phyloP scores from a whole-genome alignment of 23 tunicate species.

The Clavelina lepadiformis region DNA sequence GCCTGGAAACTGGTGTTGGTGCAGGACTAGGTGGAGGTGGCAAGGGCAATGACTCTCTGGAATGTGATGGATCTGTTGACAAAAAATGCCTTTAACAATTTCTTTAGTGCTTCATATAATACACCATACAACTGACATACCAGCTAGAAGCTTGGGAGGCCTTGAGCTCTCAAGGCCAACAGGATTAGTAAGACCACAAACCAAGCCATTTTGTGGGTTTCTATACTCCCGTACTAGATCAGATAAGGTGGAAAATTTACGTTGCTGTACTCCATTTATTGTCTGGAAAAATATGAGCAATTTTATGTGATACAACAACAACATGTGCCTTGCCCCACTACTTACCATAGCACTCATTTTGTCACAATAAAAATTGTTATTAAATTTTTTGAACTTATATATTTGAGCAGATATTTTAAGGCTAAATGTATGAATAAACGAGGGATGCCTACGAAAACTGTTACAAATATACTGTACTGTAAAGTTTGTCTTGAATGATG shows the following conservation, averaged over 20 bases:
- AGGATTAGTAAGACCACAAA: conserved; percentile 82
- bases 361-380: no score
- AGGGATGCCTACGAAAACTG: no score
- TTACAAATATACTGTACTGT: no score
- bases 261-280: conserved; percentile 80
- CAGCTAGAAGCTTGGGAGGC: conserved; percentile 27
- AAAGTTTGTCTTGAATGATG: no score
- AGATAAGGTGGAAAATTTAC: conserved; percentile 41
- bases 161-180: conserved; percentile 45
- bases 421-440: no score
- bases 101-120: no score
- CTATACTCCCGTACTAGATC: conserved; percentile 56
- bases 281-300: conserved; percentile 65
- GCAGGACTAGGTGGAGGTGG: background rate
- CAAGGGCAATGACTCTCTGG: background rate
- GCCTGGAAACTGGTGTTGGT: background rate
- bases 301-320: no score
- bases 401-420: no score
- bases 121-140: no score
- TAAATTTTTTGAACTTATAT: no score
- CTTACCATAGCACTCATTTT: no score
- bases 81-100: background rate
- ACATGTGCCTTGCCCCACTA: no score
- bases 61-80: background rate
- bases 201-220: conserved; percentile 72